Base-by-base conservation (phyloP, 2,797 vertebrate species). In the Catamblyrhynchus diadema region DNA sequence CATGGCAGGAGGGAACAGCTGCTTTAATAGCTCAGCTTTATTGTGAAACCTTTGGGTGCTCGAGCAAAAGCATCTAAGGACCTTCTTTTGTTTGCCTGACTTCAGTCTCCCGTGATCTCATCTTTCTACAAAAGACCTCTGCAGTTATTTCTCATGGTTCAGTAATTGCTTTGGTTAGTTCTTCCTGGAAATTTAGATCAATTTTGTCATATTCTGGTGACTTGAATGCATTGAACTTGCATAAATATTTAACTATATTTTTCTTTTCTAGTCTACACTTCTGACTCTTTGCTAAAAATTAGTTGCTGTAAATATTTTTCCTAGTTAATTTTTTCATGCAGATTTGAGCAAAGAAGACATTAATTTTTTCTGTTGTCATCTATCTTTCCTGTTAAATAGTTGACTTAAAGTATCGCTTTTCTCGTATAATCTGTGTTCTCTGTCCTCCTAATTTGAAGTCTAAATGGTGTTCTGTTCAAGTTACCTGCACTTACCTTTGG, bases 191-290 rank as follows among this genome's bases (percentile, higher is more conserved):
- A 61, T 90, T 71, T 8, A 2, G 44, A 75, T 92, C 78, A 81
- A 39, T 93, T 86, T 81, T 81, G 32, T 88, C 28, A 18, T 54
- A 45, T 95, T 89, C 42, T 86, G n/a, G 72, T 90, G 69, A 69
- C 75, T 86, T 65, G 23, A 65, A 71, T 81, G 27, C 54, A 17
- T 47, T 72, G 61, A 93, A 83, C 61, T 90, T 65, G 47, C 48
- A 28, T 90, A 90, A 94, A 94, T 91, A 83, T 88, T 94, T 86
- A 91, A 91, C 17, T 25, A 83, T 47, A 17, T 72, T 94, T 91
- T 93, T 88, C 15, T 88, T 73, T 81, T 56, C 48, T 83, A 45
- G 25, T 28, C 35, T 83, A 7, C 32, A 3, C 16, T 90, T 94
- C 30, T 73, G 61, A 71, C 30, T 78, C 8, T 39, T 53, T 59